Base-by-base conservation (phyloP, 1,140 invertebrate genomes). In the Bombyx mandarina region DNA sequence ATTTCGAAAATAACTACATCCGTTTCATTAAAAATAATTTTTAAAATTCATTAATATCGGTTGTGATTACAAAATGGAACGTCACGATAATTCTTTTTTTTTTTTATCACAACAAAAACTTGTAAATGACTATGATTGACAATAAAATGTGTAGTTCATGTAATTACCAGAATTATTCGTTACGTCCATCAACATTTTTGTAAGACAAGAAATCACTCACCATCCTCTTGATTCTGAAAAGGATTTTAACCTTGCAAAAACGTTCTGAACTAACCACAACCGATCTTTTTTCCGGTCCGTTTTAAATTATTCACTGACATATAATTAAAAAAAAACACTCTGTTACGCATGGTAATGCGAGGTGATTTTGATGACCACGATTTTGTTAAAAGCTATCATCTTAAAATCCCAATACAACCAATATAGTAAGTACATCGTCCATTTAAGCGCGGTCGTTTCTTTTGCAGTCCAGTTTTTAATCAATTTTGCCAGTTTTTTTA, bases 181-280 rank as follows among this genome's bases (percentile, higher is more conserved):
- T 60, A 42, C 74, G 67, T 63, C 72, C 67, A 69, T 71, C 65
- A 79, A 86, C 71, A 79, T 78, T 81, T 81, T 76, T 77, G 80
- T 74, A 85, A 78, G 80, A 75, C 60, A 57, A 52, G 67, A 68
- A 74, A 52, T 60, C 72, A 87, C 84, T 87, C 84, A 87, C 84
- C 82, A 77, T 84, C 81, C 82, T 67, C 61, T 67, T 69, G 75
- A 63, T 75, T 84, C 84, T 87, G 84, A 77, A 85, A 87, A 75
- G 70, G 67, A 75, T 69, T 35, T 35, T 58, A 69, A 75, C 69
- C 84, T 82, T 84, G 66, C 84, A 79, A 80, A 79, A 82, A 85
- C 69, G 70, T 84, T 71, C 70, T 57, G 12, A 61, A 43, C 45
- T 72, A 75, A 73, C 71, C 77, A 75, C 77, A 79, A 74, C 61